Conservation (phyloP, 2,888 invertebrate genomes). For the Xanthia icteritia region DNA sequence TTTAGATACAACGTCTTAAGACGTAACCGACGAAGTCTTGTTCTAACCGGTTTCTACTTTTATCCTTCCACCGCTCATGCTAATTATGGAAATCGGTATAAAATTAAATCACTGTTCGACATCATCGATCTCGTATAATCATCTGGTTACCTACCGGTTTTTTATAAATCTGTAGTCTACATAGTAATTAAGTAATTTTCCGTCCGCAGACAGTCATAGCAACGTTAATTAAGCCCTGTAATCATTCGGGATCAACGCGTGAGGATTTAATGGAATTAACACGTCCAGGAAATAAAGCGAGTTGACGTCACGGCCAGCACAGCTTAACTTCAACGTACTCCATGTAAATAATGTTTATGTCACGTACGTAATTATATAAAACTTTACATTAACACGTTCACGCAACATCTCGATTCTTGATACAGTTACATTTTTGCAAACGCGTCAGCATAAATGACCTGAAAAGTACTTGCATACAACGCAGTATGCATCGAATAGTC, state of each 20-base stretch:
- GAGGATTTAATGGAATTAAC: slow-evolving; percentile 69
- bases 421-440: slow-evolving; percentile 70
- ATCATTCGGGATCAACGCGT: slow-evolving; percentile 60
- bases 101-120: slow-evolving; percentile 36
- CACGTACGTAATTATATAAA: slow-evolving; percentile 72
- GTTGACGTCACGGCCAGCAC: slow-evolving; percentile 59
- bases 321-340: slow-evolving; percentile 59
- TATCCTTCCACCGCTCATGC: slow-evolving; percentile 24
- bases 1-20: slow-evolving; percentile 12
- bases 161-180: slow-evolving; percentile 2
- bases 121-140: slow-evolving; percentile 34
- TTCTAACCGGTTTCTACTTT: slow-evolving; percentile 29
- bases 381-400: slow-evolving; percentile 69
- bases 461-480: slow-evolving; percentile 64
- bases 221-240: slow-evolving; percentile 54
- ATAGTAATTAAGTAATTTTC: slow-evolving; percentile 36
- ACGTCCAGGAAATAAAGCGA: slow-evolving; percentile 65
- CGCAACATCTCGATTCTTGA: slow-evolving; percentile 62
- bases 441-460: slow-evolving; percentile 62
- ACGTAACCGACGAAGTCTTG: slow-evolving; percentile 18
- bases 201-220: slow-evolving; percentile 26
- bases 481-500: slow-evolving; percentile 38
- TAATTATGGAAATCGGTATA: slow-evolving; percentile 51
- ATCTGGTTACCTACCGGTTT: background rate
- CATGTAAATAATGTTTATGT: slow-evolving; percentile 70